phyloP scores from a whole-genome alignment of 1,140 invertebrate genomes.

The Drosophila takahashii region DNA sequence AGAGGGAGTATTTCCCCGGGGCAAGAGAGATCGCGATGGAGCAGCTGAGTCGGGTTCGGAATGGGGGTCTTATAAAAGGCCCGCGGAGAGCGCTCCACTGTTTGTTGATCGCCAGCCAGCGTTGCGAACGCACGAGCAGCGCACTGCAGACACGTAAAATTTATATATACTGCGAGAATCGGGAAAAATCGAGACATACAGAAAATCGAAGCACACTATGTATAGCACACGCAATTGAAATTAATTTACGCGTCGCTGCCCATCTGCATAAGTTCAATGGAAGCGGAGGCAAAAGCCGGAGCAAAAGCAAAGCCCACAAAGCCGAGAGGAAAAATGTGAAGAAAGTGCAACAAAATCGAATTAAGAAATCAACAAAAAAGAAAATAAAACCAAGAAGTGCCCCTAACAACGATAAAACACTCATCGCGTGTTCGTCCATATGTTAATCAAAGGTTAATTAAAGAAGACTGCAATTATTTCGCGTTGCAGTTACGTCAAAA shows the following conservation, averaged over 20 bases:
- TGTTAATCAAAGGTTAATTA: slow-evolving; percentile 39
- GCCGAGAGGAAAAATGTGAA: slow-evolving; percentile 31
- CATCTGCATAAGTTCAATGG: slow-evolving; percentile 79
- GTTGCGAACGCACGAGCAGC: slow-evolving; percentile 43
- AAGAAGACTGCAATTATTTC: slow-evolving; percentile 10
- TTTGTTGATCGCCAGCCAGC: slow-evolving; percentile 63
- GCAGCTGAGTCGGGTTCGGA: slow-evolving; percentile 51
- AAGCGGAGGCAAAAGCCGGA: slow-evolving; percentile 39
- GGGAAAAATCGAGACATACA: slow-evolving; percentile 3
- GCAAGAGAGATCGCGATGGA: slow-evolving; percentile 20
- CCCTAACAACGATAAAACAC: slow-evolving; percentile 20
- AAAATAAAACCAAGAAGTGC: slow-evolving; percentile 7
- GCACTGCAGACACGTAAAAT: background rate
- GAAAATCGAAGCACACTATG: slow-evolving; percentile 65
- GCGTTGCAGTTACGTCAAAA: background rate
- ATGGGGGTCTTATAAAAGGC: slow-evolving; percentile 53
- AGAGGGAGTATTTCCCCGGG: slow-evolving; percentile 12
- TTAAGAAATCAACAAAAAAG: slow-evolving; percentile 26
- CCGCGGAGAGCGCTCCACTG: slow-evolving; percentile 46
- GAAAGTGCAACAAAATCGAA: slow-evolving; percentile 40
- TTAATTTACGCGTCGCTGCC: slow-evolving; percentile 69
- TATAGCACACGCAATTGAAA: slow-evolving; percentile 67
- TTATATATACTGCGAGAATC: slow-evolving; percentile 1
- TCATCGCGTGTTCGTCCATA: slow-evolving; percentile 28
- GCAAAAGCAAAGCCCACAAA: slow-evolving; percentile 17